phyloP scores from a whole-genome alignment of 2,888 invertebrate genomes.

The Drosophila parthenogenetica region DNA sequence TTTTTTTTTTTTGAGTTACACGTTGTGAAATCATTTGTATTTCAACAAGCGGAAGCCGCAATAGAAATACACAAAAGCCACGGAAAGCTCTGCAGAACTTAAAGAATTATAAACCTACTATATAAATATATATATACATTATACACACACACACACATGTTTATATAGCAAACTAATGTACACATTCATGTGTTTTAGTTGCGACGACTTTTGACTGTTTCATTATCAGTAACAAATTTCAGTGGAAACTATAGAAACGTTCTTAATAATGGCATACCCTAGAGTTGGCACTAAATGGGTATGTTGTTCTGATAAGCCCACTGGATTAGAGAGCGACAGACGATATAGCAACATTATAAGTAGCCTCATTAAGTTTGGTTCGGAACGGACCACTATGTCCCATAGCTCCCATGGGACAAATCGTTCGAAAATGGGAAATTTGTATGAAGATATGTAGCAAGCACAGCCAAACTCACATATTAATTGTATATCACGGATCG shows the following conservation, averaged over 20 bases:
- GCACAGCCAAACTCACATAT: no score
- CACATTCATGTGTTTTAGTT: conserved; percentile 12
- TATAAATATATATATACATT: background rate
- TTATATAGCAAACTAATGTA: background rate
- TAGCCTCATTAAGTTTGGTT: no score
- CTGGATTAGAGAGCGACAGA: no score
- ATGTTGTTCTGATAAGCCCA: background rate
- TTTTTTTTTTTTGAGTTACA: conserved; percentile 29
- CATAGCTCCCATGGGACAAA: no score
- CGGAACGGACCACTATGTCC: no score
- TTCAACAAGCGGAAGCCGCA: conserved; percentile 52
- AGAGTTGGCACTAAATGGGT: background rate
- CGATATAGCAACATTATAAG: no score
- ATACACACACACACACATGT: background rate
- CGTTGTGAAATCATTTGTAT: conserved; percentile 80
- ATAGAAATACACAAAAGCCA: conserved; percentile 30
- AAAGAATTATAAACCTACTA: conserved; percentile 23
- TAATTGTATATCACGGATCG: no score
- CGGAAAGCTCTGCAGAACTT: conserved; percentile 26
- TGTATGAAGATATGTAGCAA: no score
- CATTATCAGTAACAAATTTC: conserved; percentile 62
- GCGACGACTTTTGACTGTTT: conserved; percentile 45
- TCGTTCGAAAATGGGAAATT: no score
- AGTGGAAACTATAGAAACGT: conserved; percentile 46
- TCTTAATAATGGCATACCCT: conserved; percentile 20